Base-by-base conservation (phyloP, 2,113 vertebrate genomes). In the Cyanistes caeruleus region DNA sequence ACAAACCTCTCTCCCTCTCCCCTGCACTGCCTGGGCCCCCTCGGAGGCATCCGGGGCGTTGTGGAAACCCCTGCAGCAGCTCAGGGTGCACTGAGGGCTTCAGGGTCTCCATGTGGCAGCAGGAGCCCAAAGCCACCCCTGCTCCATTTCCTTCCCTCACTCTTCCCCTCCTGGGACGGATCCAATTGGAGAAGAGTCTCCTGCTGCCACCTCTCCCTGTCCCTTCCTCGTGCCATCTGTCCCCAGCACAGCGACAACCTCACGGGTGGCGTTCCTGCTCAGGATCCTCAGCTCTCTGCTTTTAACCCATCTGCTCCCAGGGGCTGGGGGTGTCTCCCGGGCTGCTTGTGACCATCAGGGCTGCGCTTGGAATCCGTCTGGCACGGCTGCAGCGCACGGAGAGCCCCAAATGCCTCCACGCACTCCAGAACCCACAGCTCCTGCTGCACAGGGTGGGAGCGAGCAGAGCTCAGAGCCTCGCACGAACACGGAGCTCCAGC, bases 91-190 rank as follows among this genome's bases (percentile, higher is more conserved):
- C 18, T 0, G 27, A 41, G 43, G 28, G 33, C 15, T 49, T 11
- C 37, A 24, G 49, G 39, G 28, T 12, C 20, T 46, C 41, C 13
- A 1, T 0, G 7, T 6, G 4, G 43, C 1, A 6, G n/a, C 1
- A 6, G n/a, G 31, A 85, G 48, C 87, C 69, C 30, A 7, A 33
- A 60, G 55, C 59, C 22, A 9, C 43, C 81, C 73, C 85, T 31
- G 85, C 80, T 84, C 89, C 27, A 19, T 48, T 74, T 92, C 68
- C 51, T 84, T 39, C 51, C 63, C n/a, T 89, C 10, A 0, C 27
- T 75, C 77, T 74, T 69, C 30, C 44, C 41, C 11, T 92, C 62
- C 89, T 30, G 39, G 84, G 69, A 39, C 41, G 0, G 2, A 51
- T 89, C 72, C 70, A 80, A 5, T 0, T 15, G 72, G 31, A 91